Evolutionary conservation across 2,888 invertebrate species (phyloP).

Genomic region (Osmoderma eremita): DNA sequence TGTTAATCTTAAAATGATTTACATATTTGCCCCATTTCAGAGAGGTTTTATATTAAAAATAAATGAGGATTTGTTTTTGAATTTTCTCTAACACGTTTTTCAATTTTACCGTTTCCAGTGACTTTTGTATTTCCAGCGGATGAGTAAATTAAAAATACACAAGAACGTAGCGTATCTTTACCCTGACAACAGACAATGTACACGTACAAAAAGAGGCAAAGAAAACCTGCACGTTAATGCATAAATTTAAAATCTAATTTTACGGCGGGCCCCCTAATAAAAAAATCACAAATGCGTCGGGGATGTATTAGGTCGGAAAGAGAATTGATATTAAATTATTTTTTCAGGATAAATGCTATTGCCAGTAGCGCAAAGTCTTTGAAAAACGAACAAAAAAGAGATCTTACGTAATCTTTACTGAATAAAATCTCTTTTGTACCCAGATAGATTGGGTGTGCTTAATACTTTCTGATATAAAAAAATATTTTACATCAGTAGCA

Average conservation of each 20-base stretch:
- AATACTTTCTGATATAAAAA: too few relatives aligned
- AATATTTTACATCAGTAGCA: too few relatives aligned
- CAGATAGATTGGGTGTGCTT: too few relatives aligned
- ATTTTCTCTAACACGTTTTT: conserved; percentile 34
- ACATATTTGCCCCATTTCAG: conserved; percentile 21
- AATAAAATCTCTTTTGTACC: too few relatives aligned
- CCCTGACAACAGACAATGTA: conserved; percentile 25
- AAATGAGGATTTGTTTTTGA: conserved; percentile 37
- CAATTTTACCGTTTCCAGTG: conserved; percentile 32
- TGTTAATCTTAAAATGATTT: conserved; percentile 32
- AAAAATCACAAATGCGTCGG: conserved; percentile 27
- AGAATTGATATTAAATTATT: conserved; percentile 35
- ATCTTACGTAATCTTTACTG: too few relatives aligned
- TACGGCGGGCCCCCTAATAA: conserved; percentile 25
- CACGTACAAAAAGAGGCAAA: conserved; percentile 15
- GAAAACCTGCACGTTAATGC: conserved; percentile 39
- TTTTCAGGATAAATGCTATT: conserved; percentile 17
- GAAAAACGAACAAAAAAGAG: too few relatives aligned
- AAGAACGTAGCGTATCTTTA: conserved; percentile 16
- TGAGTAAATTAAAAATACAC: conserved; percentile 38
- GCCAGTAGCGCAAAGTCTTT: neutral
- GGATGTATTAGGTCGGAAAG: conserved; percentile 13
- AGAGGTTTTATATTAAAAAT: conserved; percentile 35
- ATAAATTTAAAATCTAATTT: conserved; percentile 41
- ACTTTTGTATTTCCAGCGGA: conserved; percentile 27